Base-by-base conservation (phyloP, 2,797 vertebrate species). In the Coregonus sp. region DNA sequence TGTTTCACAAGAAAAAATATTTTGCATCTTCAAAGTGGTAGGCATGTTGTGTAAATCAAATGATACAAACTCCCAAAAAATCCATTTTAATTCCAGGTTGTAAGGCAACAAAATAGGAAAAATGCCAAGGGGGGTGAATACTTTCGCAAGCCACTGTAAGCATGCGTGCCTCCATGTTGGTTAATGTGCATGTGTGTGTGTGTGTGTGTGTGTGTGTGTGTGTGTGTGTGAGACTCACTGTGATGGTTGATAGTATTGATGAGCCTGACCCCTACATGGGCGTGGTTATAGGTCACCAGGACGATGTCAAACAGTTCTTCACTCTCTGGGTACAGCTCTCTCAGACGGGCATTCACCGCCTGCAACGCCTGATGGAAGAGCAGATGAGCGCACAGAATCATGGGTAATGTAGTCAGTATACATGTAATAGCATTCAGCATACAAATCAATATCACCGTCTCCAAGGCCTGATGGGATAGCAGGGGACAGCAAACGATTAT, bases 211-310 rank as follows among this genome's bases (percentile, higher is more conserved):
- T 63, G 54, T 25, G 37, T 31, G 47, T 65, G 71, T 74, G 40
- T 31, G 20, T 72, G 61, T 61, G 47, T 18, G 40, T 31, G 1
- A 54, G 1, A 84, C 97, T 95, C 77, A 99, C 98, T 97, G 12
- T 99, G 96, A 86, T 99, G 94, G 89, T 99, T 99, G 94, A 99
- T 99, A 90, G 96, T 99, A 94, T 99, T 99, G 93, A 99, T 99
- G 80, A 99, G 90, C 7, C 98, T 95, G 73, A 99, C 95, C 15
- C 98, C 98, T 0, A 99, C 98, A 52, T 99, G 97, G 0, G 98
- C 98, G 0, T 99, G 97, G 92, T 99, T 98, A 92, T 99, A 99
- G 76, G 98, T 99, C 91, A 99, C 95, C 47, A 99, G 93, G 72
- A 99, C 96, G 0, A 99, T 97, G 87, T 99, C 98, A 0, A 99